Base-by-base conservation (phyloP, 2,113 vertebrate species). In the Psilopogon haemacephalus region DNA sequence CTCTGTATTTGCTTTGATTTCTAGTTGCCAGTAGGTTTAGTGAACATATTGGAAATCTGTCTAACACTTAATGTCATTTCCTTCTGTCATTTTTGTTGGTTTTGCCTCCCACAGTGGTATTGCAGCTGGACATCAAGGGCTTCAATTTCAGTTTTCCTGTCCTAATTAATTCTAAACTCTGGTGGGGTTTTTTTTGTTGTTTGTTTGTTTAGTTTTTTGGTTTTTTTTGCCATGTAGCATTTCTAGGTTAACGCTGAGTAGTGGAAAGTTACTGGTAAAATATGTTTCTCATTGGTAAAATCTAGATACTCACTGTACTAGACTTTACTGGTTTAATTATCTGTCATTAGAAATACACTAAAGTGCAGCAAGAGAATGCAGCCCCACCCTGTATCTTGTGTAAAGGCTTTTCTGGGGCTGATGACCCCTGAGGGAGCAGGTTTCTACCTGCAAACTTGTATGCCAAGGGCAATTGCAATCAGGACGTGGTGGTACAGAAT, bases 381-480 rank as follows among this genome's bases (percentile, higher is more conserved):
- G 14, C 3, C 19, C 3, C 27, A 3, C 4, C 59, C 64, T 5
- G 0, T 42, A 14, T 55, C 11, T 15, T 0, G 7, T 5, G 19
- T 6, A 30, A 62, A 62, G 14, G 30, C 35, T 77, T 23, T 55
- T 15, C 42, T 42, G 65, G 28, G 24, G 9, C 19, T 80, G 18
- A 15, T 67, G 48, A 33, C n/a, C 6, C 7, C 15, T 11, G 8
- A 48, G 27, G 16, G 15, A 60, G 6, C 8, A 68, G 33, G 21
- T 86, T 58, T 54, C 40, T 1, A 11, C 8, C 21, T 86, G 16
- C 24, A 15, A 35, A 28, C 24, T 15, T 69, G n/a, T 24, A 19
- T 0, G 0, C 8, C 46, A 33, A 2, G 1, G 30, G 4, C 56
- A 62, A 19, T 0, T 42, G 20, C 38, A 65, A 8, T 4, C 33